These are phyloP conservation scores for Pogonus chalceus DNA, from an alignment of 1,140 invertebrate species.

Conservation along the genomic window DNA sequence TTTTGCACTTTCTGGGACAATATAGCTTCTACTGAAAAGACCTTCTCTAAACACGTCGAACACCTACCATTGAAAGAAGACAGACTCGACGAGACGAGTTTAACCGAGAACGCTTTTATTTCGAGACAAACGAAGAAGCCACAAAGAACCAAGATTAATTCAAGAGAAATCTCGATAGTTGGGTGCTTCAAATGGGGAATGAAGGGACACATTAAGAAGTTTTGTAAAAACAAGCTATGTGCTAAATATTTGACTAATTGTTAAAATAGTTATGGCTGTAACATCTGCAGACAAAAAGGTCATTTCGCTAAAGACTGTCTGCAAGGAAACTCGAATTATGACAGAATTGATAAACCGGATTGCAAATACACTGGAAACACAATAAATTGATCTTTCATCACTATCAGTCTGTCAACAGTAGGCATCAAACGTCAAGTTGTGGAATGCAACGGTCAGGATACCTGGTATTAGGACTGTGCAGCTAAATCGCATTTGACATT, in stretches of 20 bases:
- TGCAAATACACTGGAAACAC: not conserved
- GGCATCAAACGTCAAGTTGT: not conserved
- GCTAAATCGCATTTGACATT: not conserved
- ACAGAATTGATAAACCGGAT: not conserved
- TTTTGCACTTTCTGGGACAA: not conserved
- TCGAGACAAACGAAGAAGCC: not conserved
- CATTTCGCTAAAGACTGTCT: not conserved
- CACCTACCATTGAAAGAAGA: not conserved
- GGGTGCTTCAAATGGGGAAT: constrained; percentile 20
- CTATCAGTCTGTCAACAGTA: not conserved
- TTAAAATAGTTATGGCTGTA: not conserved
- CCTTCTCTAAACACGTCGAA: not conserved
- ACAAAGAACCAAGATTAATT: not conserved
- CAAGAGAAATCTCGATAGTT: not conserved
- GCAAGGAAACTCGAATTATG: not conserved
- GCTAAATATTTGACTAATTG: not conserved
- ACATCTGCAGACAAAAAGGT: not conserved
- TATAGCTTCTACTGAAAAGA: not conserved
- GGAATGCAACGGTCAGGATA: not conserved
- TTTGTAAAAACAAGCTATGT: constrained; percentile 19
- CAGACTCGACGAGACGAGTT: not conserved
- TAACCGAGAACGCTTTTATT: not conserved
- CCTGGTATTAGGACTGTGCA: not conserved
- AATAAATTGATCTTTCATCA: not conserved
- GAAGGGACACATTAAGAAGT: constrained; percentile 18